These are phyloP conservation scores for Sebastolobus alascanus DNA, from an alignment of 2,797 vertebrate species.

Conservation along the genomic window DNA sequence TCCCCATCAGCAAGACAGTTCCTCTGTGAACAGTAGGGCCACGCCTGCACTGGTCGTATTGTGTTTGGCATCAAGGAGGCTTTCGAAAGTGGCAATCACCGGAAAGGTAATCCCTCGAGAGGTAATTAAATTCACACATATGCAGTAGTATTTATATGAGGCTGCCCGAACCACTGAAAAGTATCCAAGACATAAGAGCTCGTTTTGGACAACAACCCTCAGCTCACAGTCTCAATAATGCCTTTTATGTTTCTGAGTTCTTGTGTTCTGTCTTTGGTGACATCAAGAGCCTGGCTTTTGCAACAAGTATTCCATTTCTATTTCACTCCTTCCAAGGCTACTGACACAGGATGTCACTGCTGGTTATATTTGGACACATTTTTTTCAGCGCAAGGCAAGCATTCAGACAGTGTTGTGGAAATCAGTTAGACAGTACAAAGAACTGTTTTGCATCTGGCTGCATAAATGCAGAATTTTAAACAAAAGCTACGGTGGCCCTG, in stretches of 20 bases:
- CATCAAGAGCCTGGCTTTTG: neutral
- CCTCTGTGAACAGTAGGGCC: constrained; percentile 30
- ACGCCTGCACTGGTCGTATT: constrained; percentile 56
- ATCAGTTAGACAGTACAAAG: neutral
- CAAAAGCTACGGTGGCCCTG: neutral
- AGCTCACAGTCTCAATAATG: neutral
- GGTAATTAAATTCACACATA: constrained; percentile 70
- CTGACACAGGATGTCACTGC: neutral
- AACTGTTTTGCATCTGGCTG: neutral
- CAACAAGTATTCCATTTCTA: constrained; percentile 10
- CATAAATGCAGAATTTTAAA: neutral
- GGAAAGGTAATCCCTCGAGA: constrained; percentile 56
- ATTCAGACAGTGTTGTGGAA: neutral
- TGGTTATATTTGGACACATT: constrained; percentile 13
- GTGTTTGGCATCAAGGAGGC: constrained; percentile 61
- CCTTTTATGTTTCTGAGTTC: neutral
- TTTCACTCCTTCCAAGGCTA: neutral
- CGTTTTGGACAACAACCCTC: constrained; percentile 37
- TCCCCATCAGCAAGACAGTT: constrained; percentile 9
- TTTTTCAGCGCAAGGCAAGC: neutral
- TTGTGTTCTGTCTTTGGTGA: constrained; percentile 7
- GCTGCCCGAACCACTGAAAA: constrained; percentile 26
- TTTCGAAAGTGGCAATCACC: constrained; percentile 57
- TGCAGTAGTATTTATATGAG: constrained; percentile 10
- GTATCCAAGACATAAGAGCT: constrained; percentile 22